Conservation (phyloP, 2,888 invertebrate genomes). For the Mylabris sibirica region DNA sequence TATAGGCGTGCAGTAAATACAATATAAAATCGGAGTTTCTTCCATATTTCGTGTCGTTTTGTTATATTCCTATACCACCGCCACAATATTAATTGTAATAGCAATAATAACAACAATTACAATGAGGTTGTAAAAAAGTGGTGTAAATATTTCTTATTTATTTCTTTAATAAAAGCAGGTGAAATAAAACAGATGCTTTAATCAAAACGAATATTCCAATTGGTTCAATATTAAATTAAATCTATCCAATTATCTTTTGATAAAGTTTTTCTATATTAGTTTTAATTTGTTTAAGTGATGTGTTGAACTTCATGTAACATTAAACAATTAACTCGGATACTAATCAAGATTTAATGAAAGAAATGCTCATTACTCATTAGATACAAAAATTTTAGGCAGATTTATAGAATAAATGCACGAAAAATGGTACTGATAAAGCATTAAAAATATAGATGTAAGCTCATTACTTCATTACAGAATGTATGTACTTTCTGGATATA, state of each 20-base stretch:
- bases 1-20: background rate
- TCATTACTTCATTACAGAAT: no score
- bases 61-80: conserved; percentile 20
- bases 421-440: background rate
- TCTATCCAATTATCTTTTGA: background rate
- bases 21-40: conserved; percentile 24
- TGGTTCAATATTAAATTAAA: conserved; percentile 25
- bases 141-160: background rate
- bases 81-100: background rate
- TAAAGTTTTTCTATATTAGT: background rate
- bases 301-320: background rate
- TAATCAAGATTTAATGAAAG: background rate
- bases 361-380: background rate
- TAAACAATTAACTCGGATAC: background rate
- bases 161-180: conserved; percentile 25
- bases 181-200: conserved; percentile 32
- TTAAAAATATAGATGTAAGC: background rate
- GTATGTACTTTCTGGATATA: no score
- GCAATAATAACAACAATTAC: background rate
- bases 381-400: background rate
- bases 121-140: conserved; percentile 23
- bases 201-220: conserved; percentile 31
- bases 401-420: background rate
- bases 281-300: background rate
- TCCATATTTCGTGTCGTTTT: conserved; percentile 12